Conservation (phyloP, 2,113 vertebrate genomes). For the Salminus brasiliensis region DNA sequence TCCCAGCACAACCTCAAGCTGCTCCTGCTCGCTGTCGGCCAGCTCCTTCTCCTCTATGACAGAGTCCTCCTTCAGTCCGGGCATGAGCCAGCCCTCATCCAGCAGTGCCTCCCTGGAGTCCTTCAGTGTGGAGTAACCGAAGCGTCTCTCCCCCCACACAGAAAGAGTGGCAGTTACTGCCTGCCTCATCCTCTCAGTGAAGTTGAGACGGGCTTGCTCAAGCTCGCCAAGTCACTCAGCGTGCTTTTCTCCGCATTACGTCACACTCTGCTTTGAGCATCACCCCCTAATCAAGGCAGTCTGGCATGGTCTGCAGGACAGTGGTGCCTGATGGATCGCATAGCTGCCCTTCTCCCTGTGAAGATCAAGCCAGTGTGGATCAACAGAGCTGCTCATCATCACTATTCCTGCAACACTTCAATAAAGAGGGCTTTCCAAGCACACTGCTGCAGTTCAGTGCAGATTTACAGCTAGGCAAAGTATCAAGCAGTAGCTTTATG, state of each 20-base stretch:
- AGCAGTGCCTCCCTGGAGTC: slow-evolving; percentile 64
- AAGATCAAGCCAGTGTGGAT: background rate
- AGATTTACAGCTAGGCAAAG: slow-evolving; percentile 3
- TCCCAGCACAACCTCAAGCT: slow-evolving; percentile 70
- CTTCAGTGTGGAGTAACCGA: slow-evolving; percentile 66
- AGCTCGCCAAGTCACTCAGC: slow-evolving; percentile 22
- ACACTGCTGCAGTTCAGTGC: background rate
- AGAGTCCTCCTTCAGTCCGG: slow-evolving; percentile 93
- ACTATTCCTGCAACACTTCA: background rate
- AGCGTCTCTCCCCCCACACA: slow-evolving; percentile 71
- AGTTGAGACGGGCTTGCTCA: slow-evolving; percentile 42
- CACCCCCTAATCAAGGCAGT: slow-evolving; percentile 17
- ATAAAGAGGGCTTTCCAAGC: background rate
- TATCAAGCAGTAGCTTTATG: background rate
- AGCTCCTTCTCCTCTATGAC: slow-evolving; percentile 97
- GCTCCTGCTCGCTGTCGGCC: slow-evolving; percentile 91
- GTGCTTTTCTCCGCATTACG: slow-evolving; percentile 20
- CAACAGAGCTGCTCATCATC: background rate
- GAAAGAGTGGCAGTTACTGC: slow-evolving; percentile 74
- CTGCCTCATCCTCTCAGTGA: slow-evolving; percentile 54
- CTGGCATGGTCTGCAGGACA: slow-evolving; percentile 16
- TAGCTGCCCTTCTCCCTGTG: slow-evolving; percentile 17
- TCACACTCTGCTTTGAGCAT: slow-evolving; percentile 23
- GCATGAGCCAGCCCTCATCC: slow-evolving; percentile 52
- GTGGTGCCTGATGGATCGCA: slow-evolving; percentile 13